Evolutionary conservation across 2,113 vertebrate genomes (phyloP).

Genomic region (Chaenogobius annularis): DNA sequence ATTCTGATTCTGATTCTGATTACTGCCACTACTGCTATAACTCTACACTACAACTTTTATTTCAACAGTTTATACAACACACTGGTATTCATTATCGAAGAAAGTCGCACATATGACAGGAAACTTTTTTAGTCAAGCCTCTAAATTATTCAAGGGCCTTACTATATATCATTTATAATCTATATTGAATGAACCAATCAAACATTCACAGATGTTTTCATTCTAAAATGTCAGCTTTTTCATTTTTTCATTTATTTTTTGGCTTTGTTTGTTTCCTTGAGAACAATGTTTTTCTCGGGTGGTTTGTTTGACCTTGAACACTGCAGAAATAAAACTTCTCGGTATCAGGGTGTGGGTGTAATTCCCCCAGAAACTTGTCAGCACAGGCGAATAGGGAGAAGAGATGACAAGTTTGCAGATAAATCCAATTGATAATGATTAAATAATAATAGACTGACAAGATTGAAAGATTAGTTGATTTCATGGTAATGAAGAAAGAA

Average conservation of each 20-base stretch:
- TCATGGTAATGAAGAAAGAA: not conserved
- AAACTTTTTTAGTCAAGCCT: conserved; percentile 46
- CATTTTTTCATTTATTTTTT: not conserved
- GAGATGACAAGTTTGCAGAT: not conserved
- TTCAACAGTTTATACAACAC: not conserved
- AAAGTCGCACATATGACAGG: conserved; percentile 47
- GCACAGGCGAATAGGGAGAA: not conserved
- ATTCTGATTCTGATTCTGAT: too few species aligned
- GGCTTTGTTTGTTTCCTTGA: conserved; percentile 22
- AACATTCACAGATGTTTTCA: conserved; percentile 5
- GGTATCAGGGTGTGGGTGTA: conserved; percentile 34
- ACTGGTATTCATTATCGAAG: not conserved
- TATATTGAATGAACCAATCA: conserved; percentile 4
- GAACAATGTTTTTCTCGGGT: conserved; percentile 38
- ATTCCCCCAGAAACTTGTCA: conserved; percentile 50
- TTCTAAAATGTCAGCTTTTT: not conserved
- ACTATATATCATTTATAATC: conserved; percentile 32
- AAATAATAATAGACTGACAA: not conserved
- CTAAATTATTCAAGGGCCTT: conserved; percentile 42
- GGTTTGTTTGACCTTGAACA: conserved; percentile 64
- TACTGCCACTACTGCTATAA: not conserved
- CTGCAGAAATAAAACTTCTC: conserved; percentile 23
- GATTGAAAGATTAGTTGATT: not conserved
- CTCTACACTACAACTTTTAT: not conserved
- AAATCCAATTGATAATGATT: not conserved